These are phyloP conservation scores for Conomelus anceps DNA, from an alignment of 2,888 invertebrate genomes.

Conservation along the genomic window DNA sequence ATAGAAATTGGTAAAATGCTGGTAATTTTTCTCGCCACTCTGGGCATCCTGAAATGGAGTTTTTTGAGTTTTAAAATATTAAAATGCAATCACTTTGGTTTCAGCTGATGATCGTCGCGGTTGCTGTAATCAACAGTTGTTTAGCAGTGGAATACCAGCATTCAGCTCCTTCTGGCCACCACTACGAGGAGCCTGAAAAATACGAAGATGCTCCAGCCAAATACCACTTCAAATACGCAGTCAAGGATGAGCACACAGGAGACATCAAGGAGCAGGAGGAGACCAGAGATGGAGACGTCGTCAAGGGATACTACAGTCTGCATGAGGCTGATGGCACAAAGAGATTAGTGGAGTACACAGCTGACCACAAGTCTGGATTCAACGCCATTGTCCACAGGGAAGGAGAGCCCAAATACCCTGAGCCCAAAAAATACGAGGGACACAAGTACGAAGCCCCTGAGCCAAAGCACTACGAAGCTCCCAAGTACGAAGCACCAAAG, in stretches of 20 bases:
- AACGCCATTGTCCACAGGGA: slow-evolving; percentile 24
- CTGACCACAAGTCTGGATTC: slow-evolving; percentile 23
- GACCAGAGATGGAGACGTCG: slow-evolving; percentile 21
- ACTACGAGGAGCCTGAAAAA: slow-evolving; percentile 19
- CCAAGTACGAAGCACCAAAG: slow-evolving; percentile 22
- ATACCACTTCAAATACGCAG: slow-evolving; percentile 22
- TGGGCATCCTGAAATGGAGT: no score
- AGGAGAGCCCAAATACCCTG: not conserved
- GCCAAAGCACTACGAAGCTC: slow-evolving; percentile 17
- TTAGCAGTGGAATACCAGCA: not conserved
- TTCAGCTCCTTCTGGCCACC: not conserved
- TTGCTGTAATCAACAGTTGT: not conserved
- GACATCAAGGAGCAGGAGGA: slow-evolving; percentile 24
- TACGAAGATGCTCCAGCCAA: slow-evolving; percentile 12
- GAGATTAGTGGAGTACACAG: slow-evolving; percentile 22
- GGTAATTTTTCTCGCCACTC: no score
- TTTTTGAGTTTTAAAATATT: no score
- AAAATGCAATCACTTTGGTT: no score
- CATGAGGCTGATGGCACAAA: slow-evolving; percentile 23
- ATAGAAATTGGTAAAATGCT: no score
- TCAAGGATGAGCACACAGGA: slow-evolving; percentile 23
- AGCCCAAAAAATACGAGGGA: slow-evolving; percentile 16
- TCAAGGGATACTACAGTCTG: slow-evolving; percentile 23
- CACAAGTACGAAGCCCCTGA: slow-evolving; percentile 19
- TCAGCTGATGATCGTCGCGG: not conserved